Evolutionary conservation across 2,888 invertebrate species (phyloP), one percentile per base, ranked within the genome.

Genomic region (Epirrhoe tristata): DNA sequence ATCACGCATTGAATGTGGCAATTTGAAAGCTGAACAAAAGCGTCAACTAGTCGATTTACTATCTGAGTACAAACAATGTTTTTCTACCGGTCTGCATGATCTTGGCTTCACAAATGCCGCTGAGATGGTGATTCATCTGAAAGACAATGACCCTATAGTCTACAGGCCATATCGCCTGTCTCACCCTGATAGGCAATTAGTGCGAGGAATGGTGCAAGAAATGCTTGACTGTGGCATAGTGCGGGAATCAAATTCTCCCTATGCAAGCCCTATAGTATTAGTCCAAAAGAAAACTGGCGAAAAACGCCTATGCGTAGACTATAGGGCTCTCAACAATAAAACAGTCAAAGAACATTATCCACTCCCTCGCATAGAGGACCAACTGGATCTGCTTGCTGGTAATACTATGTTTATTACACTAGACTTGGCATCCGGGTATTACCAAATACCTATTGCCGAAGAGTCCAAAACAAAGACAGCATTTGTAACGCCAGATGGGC

Each of bases 191-290:
- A 8, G 36, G 6, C 7, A 52, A 24, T n/a, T 52, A 6, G 36
- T 59, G 10, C 14, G 12, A 7, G 52, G 6, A 12, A 52, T 59
- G 24, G n/a, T 59, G 0, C n/a, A 59, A 7, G 59, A 59, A 2
- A 17, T 59, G 24, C 12, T 59, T 5, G 8, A 51, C 12, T 10
- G 32, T 8, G 51, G 36, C 0, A 59, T 59, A 0, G 7, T 59
- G 3, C 16, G 51, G 6, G 58, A 59, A 14, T 34, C 34, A 8
- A 24, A 4, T 8, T 58, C 58, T 6, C 24, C 48, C 5, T 58
- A 58, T 31, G 58, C 58, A 4, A 58, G 59, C n/a, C 59, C 59
- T 5, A 36, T 59, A 7, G 16, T 58, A 16, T 24, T 58, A 12
- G 58, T 58, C 12, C 34, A 17, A 1, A 58, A 58, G 12, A 58